Evolutionary conservation across 2,888 invertebrate genomes (phyloP).

Genomic region (Linnaemya vulpina): DNA sequence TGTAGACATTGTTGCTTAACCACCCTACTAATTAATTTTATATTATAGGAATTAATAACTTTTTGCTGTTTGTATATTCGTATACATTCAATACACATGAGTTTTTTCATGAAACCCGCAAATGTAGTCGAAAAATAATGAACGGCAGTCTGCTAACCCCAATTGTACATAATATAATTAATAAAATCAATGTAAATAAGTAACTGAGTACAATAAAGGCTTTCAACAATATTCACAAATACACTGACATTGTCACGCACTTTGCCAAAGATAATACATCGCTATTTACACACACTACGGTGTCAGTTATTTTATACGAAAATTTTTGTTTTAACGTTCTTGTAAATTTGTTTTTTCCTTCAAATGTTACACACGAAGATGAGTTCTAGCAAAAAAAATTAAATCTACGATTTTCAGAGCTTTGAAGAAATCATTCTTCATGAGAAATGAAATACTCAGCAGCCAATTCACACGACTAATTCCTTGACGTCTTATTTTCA

Average conservation of each 20-base stretch:
- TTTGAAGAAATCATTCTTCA: slow-evolving; percentile 24
- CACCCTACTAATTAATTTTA: no score
- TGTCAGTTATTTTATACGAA: slow-evolving; percentile 16
- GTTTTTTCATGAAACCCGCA: slow-evolving; percentile 18
- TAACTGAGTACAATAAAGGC: neutral
- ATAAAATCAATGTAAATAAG: slow-evolving; percentile 39
- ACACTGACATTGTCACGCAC: slow-evolving; percentile 4
- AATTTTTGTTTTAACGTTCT: slow-evolving; percentile 12
- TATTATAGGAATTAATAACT: no score
- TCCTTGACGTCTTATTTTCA: no score
- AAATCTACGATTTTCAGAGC: slow-evolving; percentile 19
- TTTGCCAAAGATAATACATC: neutral
- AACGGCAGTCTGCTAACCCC: slow-evolving; percentile 26
- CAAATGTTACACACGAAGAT: slow-evolving; percentile 24
- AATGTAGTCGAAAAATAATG: slow-evolving; percentile 25
- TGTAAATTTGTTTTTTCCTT: neutral
- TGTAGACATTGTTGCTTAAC: no score
- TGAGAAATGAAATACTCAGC: neutral
- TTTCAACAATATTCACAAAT: slow-evolving; percentile 21
- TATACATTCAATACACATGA: neutral
- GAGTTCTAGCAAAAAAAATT: slow-evolving; percentile 6
- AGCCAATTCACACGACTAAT: neutral
- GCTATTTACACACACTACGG: slow-evolving; percentile 1
- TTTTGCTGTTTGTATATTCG: no score
- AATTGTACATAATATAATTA: slow-evolving; percentile 24